These are phyloP conservation scores for Drosophila mimica DNA, from an alignment of 2,888 invertebrate genomes.

Conservation along the genomic window DNA sequence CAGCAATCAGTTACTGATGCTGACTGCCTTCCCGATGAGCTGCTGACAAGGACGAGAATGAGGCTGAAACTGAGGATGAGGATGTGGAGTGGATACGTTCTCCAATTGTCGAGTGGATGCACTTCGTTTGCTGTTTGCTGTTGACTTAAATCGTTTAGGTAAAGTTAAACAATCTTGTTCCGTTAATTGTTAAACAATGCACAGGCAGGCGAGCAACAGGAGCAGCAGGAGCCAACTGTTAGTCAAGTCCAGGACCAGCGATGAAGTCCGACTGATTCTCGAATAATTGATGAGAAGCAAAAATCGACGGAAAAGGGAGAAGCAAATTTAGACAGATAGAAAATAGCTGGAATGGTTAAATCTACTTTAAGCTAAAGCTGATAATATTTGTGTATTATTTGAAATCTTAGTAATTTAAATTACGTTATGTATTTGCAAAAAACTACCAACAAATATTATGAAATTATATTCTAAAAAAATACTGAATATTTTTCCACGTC, in stretches of 20 bases:
- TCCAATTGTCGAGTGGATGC: slow-evolving; percentile 33
- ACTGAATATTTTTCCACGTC: background rate
- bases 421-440: no score
- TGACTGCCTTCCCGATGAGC: slow-evolving; percentile 33
- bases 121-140: slow-evolving; percentile 62
- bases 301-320: background rate
- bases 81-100: slow-evolving; percentile 14
- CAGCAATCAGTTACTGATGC: slow-evolving; percentile 19
- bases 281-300: slow-evolving; percentile 52
- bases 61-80: background rate
- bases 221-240: slow-evolving; percentile 1
- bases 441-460: no score
- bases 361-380: slow-evolving; percentile 4
- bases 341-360: background rate
- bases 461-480: background rate
- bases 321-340: background rate
- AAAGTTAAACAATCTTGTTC: slow-evolving; percentile 81
- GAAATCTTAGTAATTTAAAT: background rate
- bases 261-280: slow-evolving; percentile 38
- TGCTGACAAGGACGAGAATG: slow-evolving; percentile 24
- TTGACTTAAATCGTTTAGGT: slow-evolving; percentile 81
- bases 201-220: slow-evolving; percentile 12
- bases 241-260: slow-evolving; percentile 24
- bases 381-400: background rate
- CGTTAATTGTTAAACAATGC: slow-evolving; percentile 81